Evolutionary conservation across 30 jellyfish, hydroid and myxozoan species (phyloP).

Genomic region (Hydractinia echinata): DNA sequence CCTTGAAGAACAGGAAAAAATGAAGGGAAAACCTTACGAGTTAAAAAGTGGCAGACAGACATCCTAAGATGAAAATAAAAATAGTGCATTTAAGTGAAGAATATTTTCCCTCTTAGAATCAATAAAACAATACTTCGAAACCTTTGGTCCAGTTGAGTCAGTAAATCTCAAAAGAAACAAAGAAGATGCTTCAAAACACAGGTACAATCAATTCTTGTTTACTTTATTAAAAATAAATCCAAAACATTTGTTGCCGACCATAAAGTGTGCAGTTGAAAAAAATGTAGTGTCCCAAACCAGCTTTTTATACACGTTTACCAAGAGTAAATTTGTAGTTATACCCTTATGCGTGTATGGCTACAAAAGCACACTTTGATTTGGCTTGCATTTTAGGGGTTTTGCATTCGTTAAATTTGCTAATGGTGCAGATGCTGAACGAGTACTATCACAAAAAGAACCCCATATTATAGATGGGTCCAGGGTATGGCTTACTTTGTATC

Average conservation of each 20-base stretch:
- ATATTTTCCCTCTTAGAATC: conserved; percentile 3
- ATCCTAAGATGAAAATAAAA: neutral
- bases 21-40: neutral
- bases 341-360: too few relatives aligned
- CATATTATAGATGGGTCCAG: conserved; percentile 87
- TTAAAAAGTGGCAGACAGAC: neutral
- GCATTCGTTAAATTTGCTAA: conserved; percentile 64
- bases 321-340: too few relatives aligned
- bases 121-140: conserved; percentile 22
- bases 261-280: too few relatives aligned
- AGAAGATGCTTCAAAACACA: conserved; percentile 27
- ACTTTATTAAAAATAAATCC: too few relatives aligned
- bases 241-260: too few relatives aligned
- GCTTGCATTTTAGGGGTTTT: conserved; percentile 58
- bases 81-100: too few relatives aligned
- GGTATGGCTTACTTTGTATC: conserved; percentile 29
- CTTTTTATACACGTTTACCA: too few relatives aligned
- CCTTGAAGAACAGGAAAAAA: neutral
- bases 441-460: conserved; percentile 45
- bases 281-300: too few relatives aligned
- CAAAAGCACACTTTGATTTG: neutral
- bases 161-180: conserved; percentile 48
- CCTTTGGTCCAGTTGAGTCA: conserved; percentile 69
- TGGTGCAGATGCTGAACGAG: conserved; percentile 65
- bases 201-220: neutral